phyloP scores from a whole-genome alignment of 2,113 vertebrate genomes.

The Lamprotornis superbus region DNA sequence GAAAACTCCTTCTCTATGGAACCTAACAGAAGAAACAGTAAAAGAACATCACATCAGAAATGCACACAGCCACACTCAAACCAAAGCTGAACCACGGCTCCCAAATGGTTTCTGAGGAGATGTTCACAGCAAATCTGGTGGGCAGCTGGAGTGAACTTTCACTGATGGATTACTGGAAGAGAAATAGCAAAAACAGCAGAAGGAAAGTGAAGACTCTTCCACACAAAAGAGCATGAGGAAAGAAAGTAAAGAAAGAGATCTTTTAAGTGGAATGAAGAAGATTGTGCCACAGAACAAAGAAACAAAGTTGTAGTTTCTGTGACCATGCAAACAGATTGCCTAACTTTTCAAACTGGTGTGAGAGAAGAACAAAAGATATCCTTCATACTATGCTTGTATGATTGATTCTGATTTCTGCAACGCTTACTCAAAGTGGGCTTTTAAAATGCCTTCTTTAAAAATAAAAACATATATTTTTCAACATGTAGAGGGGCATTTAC shows the following conservation, averaged over 20 bases:
- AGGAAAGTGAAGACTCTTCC: background rate
- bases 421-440: background rate
- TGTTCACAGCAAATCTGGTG: background rate
- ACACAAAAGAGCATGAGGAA: background rate
- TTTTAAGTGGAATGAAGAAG: background rate
- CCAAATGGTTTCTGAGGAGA: background rate
- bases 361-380: background rate
- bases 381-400: background rate
- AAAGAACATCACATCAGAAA: background rate
- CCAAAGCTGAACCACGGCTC: background rate
- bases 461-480: background rate
- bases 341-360: background rate
- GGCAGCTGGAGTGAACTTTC: background rate
- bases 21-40: background rate
- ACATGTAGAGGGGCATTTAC: background rate
- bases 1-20: background rate
- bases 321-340: background rate
- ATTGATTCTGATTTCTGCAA: background rate
- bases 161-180: background rate
- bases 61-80: background rate
- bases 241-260: background rate
- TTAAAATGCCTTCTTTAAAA: background rate
- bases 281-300: background rate
- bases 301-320: background rate
- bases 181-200: background rate